Evolutionary conservation across 1,140 invertebrate species (phyloP).

Genomic region (Pissodes strobi): DNA sequence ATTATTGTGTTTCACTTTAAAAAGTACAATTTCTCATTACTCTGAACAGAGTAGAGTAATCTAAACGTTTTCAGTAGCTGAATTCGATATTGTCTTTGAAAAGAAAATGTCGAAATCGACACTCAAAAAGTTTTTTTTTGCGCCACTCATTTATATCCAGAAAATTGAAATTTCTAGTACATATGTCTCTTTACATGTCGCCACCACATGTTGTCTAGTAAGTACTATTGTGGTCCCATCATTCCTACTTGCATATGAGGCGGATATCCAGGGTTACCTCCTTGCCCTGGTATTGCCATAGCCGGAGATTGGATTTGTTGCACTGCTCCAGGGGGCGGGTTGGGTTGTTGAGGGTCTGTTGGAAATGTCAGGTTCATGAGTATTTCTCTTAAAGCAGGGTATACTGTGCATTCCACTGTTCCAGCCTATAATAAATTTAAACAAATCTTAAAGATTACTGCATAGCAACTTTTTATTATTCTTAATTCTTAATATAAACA

Average conservation of each 20-base stretch:
- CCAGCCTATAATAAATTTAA: slow-evolving; percentile 32
- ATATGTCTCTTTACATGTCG: background rate
- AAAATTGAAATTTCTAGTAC: no score
- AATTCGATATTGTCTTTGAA: no score
- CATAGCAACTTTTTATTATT: background rate
- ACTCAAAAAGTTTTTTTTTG: no score
- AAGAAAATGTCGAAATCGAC: no score
- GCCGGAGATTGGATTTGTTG: slow-evolving; percentile 62
- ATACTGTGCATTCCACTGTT: slow-evolving; percentile 78
- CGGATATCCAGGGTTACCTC: slow-evolving; percentile 56
- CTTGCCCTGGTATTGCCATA: slow-evolving; percentile 59
- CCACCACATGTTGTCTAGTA: slow-evolving; percentile 10
- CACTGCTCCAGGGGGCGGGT: slow-evolving; percentile 57
- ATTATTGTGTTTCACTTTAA: no score
- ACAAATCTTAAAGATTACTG: background rate
- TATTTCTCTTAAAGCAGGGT: slow-evolving; percentile 85
- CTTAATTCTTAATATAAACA: no score
- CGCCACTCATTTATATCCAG: no score
- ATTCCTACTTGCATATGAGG: slow-evolving; percentile 61
- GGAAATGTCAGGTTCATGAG: slow-evolving; percentile 78
- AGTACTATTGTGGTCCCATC: slow-evolving; percentile 56
- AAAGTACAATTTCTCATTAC: no score
- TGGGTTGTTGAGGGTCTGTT: slow-evolving; percentile 53
- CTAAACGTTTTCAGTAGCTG: no score
- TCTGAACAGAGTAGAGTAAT: no score